Conservation (phyloP, 2,888 invertebrate species). For the Sarcophaga subvicina region DNA sequence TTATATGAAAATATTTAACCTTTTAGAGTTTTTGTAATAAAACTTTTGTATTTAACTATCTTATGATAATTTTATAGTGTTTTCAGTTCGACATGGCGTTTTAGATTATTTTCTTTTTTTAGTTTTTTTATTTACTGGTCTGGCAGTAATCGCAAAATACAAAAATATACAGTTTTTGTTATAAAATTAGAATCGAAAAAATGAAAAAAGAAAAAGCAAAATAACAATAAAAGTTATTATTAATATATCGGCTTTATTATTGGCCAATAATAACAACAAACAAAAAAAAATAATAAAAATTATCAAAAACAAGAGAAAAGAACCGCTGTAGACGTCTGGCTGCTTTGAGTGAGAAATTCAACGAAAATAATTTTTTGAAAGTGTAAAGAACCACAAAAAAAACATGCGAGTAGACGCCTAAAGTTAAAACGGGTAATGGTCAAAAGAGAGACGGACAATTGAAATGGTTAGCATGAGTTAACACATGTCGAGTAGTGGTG, state of each 20-base stretch:
- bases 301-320: background rate
- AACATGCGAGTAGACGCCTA: background rate
- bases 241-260: slow-evolving; percentile 23
- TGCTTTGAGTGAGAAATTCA: slow-evolving; percentile 3
- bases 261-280: slow-evolving; percentile 2
- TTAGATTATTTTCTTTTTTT: background rate
- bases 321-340: slow-evolving; percentile 26
- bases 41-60: no score
- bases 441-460: no score
- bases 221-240: slow-evolving; percentile 18
- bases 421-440: background rate
- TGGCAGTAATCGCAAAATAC: background rate
- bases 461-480: slow-evolving; percentile 8
- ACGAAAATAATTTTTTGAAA: slow-evolving; percentile 3
- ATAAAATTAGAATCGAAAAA: background rate
- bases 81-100: background rate
- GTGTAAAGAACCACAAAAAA: background rate
- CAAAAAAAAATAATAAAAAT: background rate
- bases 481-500: background rate
- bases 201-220: background rate
- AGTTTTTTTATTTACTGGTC: background rate
- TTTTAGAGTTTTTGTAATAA: no score
- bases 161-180: background rate
- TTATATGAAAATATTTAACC: no score
- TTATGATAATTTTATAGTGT: no score